Conservation (phyloP, 2,113 vertebrate genomes). For the Istiophorus platypterus region DNA sequence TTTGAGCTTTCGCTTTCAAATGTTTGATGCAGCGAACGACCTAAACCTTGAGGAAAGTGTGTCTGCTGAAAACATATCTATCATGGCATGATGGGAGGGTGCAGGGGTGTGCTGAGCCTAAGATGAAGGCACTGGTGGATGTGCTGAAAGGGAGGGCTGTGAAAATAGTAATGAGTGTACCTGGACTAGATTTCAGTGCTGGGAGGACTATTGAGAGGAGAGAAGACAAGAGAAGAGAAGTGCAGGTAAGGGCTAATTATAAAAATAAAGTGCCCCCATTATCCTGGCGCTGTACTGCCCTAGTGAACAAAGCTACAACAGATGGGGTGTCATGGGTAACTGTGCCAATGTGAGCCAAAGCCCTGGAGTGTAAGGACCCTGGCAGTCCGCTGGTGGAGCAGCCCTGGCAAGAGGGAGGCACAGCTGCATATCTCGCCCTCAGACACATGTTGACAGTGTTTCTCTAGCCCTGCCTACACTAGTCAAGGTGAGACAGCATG, state of each 20-base stretch:
- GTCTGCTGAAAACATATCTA: conserved; percentile 68
- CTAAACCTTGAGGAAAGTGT: conserved; percentile 73
- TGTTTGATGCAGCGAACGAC: conserved; percentile 77
- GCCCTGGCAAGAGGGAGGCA: conserved; percentile 55
- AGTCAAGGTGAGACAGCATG: conserved; percentile 92
- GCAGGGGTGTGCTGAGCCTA: conserved; percentile 52
- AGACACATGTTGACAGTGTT: conserved; percentile 81
- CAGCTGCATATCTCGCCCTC: conserved; percentile 77
- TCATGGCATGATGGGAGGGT: conserved; percentile 46
- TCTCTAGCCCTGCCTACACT: conserved; percentile 72
- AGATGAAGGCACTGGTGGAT: conserved; percentile 63
- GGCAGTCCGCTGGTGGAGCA: conserved; percentile 61
- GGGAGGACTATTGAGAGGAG: conserved; percentile 56
- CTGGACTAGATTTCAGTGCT: conserved; percentile 66
- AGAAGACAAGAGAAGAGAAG: conserved; percentile 63
- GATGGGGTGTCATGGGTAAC: conserved; percentile 79
- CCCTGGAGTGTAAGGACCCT: conserved; percentile 73
- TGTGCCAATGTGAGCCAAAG: conserved; percentile 74
- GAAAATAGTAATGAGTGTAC: conserved; percentile 58
- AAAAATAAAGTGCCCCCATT: conserved; percentile 80
- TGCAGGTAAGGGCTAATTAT: conserved; percentile 78
- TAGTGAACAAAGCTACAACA: conserved; percentile 76
- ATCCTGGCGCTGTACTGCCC: conserved; percentile 64
- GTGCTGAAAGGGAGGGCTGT: conserved; percentile 52
- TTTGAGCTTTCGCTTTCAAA: conserved; percentile 71